Base-by-base conservation (phyloP, 1,140 invertebrate genomes). In the Sitobion miscanthi region DNA sequence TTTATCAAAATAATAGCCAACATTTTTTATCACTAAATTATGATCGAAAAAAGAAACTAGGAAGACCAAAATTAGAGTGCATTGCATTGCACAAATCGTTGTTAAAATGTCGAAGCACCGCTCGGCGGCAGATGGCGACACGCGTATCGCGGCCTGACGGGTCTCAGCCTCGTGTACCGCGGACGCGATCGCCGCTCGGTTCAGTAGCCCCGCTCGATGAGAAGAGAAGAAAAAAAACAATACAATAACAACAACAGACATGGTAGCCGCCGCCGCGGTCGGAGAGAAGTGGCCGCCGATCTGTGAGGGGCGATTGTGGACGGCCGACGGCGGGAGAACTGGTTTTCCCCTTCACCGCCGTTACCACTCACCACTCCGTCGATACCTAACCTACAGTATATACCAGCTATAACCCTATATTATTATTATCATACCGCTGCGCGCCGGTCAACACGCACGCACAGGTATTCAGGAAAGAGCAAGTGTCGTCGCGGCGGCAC, bases 381-480 rank as follows among this genome's bases (percentile, higher is more conserved):
- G n/a, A 1, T 5, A 14, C 62, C 62, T 69, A 30, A n/a, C 62
- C 62, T 57, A 23, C 62, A 30, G 62, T 4, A 9, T 4, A 11
- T 69, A 69, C 25, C 57, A 23, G 25, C 30, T 42, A 42, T 77
- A 77, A 77, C 62, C 62, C 62, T 11, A 69, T 69, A n/a, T n/a
- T 77, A 77, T 14, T 30, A 30, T 77, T 20, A 77, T 35, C 35
- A 35, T 77, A 25, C 57, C 57, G 57, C 57, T 25, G 57, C 57
- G 57, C 49, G 54, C 90, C 42, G 90, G 69, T 83, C 90, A 91
- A 52, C 90, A 77, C 90, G 20, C 90, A 83, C 69, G 90, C 69
- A n/a, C 90, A 91, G 90, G 90, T 91, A 83, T 91, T 91, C 62
- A 9, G n/a, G n/a, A 91, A 91, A 91, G 90, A 91, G 90, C 90